Conservation (phyloP, 2,888 invertebrate genomes). For the Teinopalpus imperialis region DNA sequence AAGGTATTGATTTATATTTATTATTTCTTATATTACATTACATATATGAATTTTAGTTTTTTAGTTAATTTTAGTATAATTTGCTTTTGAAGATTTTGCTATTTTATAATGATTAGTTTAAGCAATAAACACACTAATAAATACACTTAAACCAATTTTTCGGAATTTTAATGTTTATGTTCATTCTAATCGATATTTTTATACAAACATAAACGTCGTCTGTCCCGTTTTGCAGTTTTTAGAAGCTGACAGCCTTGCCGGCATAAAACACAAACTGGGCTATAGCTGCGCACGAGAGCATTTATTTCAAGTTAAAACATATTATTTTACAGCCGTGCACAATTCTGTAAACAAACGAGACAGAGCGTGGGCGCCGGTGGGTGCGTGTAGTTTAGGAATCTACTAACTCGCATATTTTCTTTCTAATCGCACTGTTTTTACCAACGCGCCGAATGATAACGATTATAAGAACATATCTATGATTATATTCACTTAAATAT, state of each 20-base stretch:
- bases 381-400: constrained; percentile 57
- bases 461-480: not conserved
- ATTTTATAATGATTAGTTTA: too few relatives aligned
- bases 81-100: too few relatives aligned
- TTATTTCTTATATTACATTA: too few relatives aligned
- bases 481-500: constrained; percentile 3
- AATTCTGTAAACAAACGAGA: constrained; percentile 70
- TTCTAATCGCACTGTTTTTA: constrained; percentile 27
- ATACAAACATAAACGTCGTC: too few relatives aligned
- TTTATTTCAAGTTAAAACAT: constrained; percentile 35
- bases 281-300: constrained; percentile 56
- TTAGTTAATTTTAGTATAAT: too few relatives aligned
- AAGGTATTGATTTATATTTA: too few relatives aligned
- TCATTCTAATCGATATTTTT: too few relatives aligned
- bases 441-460: not conserved
- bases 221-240: constrained; percentile 3
- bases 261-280: constrained; percentile 44
- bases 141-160: too few relatives aligned
- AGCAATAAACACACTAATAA: too few relatives aligned
- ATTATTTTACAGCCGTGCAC: constrained; percentile 62
- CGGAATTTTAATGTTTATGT: too few relatives aligned
- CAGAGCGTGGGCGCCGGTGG: constrained; percentile 50
- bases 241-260: constrained; percentile 9
- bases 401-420: constrained; percentile 43
- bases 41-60: too few relatives aligned